Evolutionary conservation across 2,113 vertebrate genomes (phyloP).

Genomic region (Psophia crepitans): DNA sequence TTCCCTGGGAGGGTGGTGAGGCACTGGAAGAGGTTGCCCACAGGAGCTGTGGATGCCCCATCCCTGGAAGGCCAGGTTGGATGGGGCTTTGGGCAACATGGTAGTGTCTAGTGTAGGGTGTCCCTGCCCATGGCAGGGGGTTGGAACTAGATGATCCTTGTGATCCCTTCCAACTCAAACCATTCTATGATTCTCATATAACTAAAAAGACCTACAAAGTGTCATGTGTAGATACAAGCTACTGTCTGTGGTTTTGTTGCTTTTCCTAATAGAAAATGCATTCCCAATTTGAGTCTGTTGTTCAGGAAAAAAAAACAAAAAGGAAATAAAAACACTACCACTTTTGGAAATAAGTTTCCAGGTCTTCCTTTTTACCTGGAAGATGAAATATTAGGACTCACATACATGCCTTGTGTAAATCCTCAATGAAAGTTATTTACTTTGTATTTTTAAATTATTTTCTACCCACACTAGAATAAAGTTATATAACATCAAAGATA

Average conservation of each 20-base stretch:
- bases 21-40: too few species aligned
- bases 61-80: too few species aligned
- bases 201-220: not conserved
- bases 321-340: not conserved
- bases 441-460: not conserved
- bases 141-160: too few species aligned
- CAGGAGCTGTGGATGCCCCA: too few species aligned
- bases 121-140: too few species aligned
- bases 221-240: not conserved
- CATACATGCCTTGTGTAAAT: accelerated
- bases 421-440: not conserved
- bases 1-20: too few species aligned
- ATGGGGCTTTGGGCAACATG: too few species aligned
- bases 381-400: not conserved
- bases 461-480: not conserved
- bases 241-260: not conserved
- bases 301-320: not conserved
- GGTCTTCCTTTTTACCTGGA: not conserved
- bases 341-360: not conserved
- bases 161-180: too few species aligned
- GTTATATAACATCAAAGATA: not conserved
- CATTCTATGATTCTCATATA: not conserved
- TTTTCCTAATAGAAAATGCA: not conserved
- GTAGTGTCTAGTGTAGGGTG: too few species aligned
- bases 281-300: not conserved